Evolutionary conservation across 2,113 vertebrate species (phyloP).

Genomic region (Carassius auratus): DNA sequence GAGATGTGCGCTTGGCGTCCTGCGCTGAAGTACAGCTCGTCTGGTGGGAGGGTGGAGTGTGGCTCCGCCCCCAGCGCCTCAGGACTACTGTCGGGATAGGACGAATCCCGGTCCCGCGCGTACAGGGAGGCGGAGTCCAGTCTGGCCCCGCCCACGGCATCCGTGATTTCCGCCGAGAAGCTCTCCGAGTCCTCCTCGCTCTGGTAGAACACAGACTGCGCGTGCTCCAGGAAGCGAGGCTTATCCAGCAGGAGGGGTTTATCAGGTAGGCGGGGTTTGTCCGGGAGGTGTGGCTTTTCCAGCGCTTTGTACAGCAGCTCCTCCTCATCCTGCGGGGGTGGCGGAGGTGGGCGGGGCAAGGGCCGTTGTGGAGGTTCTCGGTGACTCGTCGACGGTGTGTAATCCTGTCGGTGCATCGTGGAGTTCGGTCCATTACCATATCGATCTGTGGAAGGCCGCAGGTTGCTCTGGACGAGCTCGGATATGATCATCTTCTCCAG

Average conservation of each 20-base stretch:
- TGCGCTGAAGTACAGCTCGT: constrained; percentile 87
- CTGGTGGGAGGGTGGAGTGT: constrained; percentile 72
- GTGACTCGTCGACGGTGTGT: constrained; percentile 32
- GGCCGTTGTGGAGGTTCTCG: constrained; percentile 63
- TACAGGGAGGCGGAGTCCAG: constrained; percentile 84
- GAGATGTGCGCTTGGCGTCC: constrained; percentile 86
- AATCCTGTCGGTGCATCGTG: constrained; percentile 41
- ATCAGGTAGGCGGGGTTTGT: constrained; percentile 67
- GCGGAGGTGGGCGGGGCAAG: constrained; percentile 74
- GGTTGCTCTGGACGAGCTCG: constrained; percentile 92
- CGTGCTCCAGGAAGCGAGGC: constrained; percentile 82
- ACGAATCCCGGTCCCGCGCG: constrained; percentile 84
- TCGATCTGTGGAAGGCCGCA: constrained; percentile 76
- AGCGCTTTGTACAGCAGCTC: constrained; percentile 90
- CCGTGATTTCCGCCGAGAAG: constrained; percentile 76
- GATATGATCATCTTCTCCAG: constrained; percentile 97
- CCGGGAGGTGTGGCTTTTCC: constrained; percentile 76
- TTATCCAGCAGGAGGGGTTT: constrained; percentile 72
- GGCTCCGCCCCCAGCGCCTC: constrained; percentile 79
- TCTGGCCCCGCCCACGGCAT: constrained; percentile 66
- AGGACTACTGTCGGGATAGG: constrained; percentile 91
- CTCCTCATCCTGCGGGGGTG: constrained; percentile 76
- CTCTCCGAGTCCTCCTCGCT: constrained; percentile 84
- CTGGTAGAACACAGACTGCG: constrained; percentile 83
- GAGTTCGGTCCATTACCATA: constrained; percentile 64